Conservation (phyloP, 2,113 vertebrate genomes). For the Zosterops borbonicus region DNA sequence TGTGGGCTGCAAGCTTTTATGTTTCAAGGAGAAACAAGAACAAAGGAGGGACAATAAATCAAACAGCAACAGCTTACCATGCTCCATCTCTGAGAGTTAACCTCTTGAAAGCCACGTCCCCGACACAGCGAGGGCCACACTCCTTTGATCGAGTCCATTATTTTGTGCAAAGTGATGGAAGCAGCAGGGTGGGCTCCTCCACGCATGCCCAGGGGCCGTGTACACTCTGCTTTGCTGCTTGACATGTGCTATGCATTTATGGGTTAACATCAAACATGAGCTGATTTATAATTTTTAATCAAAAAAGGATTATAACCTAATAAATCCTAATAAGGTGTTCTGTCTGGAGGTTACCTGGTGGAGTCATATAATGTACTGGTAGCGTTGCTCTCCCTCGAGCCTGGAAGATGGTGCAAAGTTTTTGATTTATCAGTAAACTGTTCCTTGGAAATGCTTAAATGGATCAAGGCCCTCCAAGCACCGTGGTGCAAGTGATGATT, state of each 20-base stretch:
- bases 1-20: constrained; percentile 61
- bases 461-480: background rate
- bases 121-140: background rate
- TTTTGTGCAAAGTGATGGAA: constrained; percentile 2
- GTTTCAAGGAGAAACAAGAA: constrained; percentile 69
- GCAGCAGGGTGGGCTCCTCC: constrained; percentile 22
- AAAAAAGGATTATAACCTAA: constrained; percentile 67
- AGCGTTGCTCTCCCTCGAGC: background rate
- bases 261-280: constrained; percentile 61
- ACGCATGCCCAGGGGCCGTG: background rate
- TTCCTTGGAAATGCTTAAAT: background rate
- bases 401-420: background rate
- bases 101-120: constrained; percentile 48
- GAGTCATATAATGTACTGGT: background rate
- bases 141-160: constrained; percentile 44
- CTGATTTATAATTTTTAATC: constrained; percentile 69
- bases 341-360: constrained; percentile 37
- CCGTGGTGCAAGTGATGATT: background rate
- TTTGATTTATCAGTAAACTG: background rate
- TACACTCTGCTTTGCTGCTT: background rate
- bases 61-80: constrained; percentile 30
- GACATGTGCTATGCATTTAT: constrained; percentile 56
- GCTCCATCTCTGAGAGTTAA: constrained; percentile 55
- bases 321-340: constrained; percentile 50
- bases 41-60: constrained; percentile 69